A percentile compares a stretch with the other conserved stretches of the same genome.
Conservation (phyloP, 2,113 vertebrate genomes). For the Grammomys surdaster region DNA sequence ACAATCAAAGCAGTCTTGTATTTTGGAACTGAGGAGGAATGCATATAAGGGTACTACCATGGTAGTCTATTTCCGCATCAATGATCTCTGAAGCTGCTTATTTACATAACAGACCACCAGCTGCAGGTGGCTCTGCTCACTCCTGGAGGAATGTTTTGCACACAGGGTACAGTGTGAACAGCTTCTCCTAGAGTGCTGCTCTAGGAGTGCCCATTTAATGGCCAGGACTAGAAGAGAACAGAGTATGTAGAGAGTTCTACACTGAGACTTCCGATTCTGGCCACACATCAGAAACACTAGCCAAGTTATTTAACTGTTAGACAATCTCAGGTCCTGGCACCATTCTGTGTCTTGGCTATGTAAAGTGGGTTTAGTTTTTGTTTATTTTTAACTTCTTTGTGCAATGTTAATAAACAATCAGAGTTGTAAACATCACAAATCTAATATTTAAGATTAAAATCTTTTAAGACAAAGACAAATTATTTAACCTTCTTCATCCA, state of each 20-base stretch:
- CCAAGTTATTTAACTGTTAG: conserved; percentile 1
- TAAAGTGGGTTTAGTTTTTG: background rate
- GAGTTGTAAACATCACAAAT: background rate
- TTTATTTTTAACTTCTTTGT: conserved; percentile 22
- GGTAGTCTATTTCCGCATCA: background rate
- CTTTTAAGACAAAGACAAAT: conserved; percentile 30
- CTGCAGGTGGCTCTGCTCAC: background rate
- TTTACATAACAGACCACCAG: background rate
- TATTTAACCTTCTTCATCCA: background rate
- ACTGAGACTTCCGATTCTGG: background rate
- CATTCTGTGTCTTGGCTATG: background rate
- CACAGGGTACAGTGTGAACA: background rate
- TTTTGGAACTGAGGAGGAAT: background rate
- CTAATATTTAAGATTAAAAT: conserved; percentile 18
- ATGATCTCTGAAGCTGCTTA: conserved; percentile 16
- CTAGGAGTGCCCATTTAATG: background rate
- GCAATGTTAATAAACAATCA: background rate
- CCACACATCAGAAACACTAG: background rate
- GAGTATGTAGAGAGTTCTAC: background rate
- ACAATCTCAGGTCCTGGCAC: background rate
- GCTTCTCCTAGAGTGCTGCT: background rate
- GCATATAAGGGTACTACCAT: background rate
- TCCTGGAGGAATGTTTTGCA: background rate
- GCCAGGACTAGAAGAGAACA: background rate
- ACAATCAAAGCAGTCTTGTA: background rate